Percentiles rank a stretch among this genome's conserved stretches.
phyloP scores from a whole-genome alignment of 2,888 invertebrate species.

The Oscheius sp. region DNA sequence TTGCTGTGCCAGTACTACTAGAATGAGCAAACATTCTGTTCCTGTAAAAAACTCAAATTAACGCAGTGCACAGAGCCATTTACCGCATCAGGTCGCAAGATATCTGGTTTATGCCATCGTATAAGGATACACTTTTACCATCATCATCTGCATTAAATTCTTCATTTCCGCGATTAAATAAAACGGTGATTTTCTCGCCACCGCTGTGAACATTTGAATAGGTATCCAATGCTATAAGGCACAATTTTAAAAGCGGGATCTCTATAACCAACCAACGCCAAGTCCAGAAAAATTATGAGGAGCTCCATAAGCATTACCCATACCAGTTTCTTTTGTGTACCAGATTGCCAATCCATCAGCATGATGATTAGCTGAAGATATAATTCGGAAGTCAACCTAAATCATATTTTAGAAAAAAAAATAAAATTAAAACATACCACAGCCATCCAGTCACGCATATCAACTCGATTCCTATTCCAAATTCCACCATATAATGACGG shows the following conservation, averaged over 20 bases:
- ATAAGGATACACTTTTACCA: neutral
- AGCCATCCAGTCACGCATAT: slow-evolving; percentile 22
- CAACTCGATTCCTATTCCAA: slow-evolving; percentile 32
- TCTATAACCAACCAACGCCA: slow-evolving; percentile 21
- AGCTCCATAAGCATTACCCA: slow-evolving; percentile 33
- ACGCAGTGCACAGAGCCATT: neutral
- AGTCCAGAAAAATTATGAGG: slow-evolving; percentile 31
- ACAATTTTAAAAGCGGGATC: neutral
- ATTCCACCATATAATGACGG: slow-evolving; percentile 22
- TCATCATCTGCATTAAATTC: slow-evolving; percentile 11
- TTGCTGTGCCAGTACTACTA: neutral
- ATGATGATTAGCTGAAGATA: neutral
- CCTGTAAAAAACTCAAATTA: neutral
- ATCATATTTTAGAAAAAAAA: neutral
- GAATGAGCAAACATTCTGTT: neutral
- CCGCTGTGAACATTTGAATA: neutral
- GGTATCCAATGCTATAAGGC: slow-evolving; percentile 11
- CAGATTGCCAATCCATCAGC: slow-evolving; percentile 36
- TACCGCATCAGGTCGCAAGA: slow-evolving; percentile 6
- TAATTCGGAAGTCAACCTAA: slow-evolving; percentile 29
- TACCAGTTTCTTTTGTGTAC: slow-evolving; percentile 20
- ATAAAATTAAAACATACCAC: slow-evolving; percentile 12
- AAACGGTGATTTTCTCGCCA: neutral
- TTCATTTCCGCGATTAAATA: slow-evolving; percentile 12
- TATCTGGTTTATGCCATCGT: neutral